phyloP scores from a whole-genome alignment of 1,140 invertebrate genomes.

The Trissolcus basalis region DNA sequence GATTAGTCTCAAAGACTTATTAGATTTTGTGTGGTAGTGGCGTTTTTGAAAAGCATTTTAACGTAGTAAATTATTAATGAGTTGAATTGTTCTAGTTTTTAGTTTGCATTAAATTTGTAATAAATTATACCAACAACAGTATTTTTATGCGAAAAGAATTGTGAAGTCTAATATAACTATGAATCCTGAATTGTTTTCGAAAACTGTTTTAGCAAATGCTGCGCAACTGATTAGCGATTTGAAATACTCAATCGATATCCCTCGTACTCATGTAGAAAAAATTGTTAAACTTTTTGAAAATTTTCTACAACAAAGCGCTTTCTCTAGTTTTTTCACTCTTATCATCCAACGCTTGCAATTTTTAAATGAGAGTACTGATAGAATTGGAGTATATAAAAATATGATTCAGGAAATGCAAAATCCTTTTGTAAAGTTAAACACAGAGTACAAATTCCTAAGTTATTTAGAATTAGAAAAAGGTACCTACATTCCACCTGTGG shows the following conservation, averaged over 20 bases:
- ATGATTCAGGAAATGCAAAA: conserved; percentile 14
- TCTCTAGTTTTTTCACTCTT: conserved; percentile 3
- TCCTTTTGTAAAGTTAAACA: conserved; percentile 17
- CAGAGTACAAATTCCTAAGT: conserved; percentile 14
- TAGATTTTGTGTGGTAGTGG: too few relatives aligned
- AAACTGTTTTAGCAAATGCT: conserved; percentile 11
- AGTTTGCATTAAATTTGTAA: too few relatives aligned
- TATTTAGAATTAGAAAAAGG: conserved; percentile 12
- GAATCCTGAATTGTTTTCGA: conserved; percentile 14
- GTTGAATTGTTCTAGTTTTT: too few relatives aligned
- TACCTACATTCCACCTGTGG: conserved; percentile 17
- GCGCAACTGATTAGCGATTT: conserved; percentile 14
- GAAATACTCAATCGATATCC: conserved; percentile 12
- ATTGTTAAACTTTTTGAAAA: conserved; percentile 11
- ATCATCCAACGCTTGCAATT: conserved; percentile 3
- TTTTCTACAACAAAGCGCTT: conserved; percentile 14
- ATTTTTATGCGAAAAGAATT: not conserved
- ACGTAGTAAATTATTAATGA: too few relatives aligned
- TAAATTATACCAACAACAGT: too few relatives aligned
- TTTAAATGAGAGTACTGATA: conserved; percentile 21
- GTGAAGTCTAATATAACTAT: conserved; percentile 1
- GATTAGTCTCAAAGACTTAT: too few relatives aligned
- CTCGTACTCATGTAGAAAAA: conserved; percentile 5
- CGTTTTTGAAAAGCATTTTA: too few relatives aligned
- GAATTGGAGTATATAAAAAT: conserved; percentile 10